phyloP scores from a whole-genome alignment of 2,113 vertebrate species.

The Tursiops truncatus region DNA sequence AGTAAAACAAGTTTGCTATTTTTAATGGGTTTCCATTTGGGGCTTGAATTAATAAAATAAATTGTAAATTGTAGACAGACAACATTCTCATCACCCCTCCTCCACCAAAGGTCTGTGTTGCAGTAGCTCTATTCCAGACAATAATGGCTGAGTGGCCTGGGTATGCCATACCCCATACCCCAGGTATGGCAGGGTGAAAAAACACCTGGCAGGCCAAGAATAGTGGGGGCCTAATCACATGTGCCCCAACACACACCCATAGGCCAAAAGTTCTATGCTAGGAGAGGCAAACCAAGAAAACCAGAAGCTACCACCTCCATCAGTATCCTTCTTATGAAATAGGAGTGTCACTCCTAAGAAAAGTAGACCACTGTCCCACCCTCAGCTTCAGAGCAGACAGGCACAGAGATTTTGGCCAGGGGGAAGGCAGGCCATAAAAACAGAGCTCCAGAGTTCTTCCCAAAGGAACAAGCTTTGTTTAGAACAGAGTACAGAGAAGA shows the following conservation, averaged over 20 bases:
- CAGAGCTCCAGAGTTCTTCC: background rate
- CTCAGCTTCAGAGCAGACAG: background rate
- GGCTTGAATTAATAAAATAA: background rate
- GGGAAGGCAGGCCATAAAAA: background rate
- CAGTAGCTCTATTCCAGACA: background rate
- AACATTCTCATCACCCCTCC: background rate
- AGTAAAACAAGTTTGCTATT: constrained; percentile 11
- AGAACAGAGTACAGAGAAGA: background rate
- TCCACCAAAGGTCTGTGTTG: no score
- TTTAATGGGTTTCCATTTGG: background rate
- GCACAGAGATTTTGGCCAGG: background rate
- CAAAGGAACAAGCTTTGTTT: background rate
- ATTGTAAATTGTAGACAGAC: background rate
- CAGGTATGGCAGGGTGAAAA: background rate
- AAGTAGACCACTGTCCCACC: background rate
- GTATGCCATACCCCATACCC: background rate
- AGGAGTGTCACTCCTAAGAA: background rate
- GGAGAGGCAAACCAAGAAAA: background rate
- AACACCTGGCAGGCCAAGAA: background rate
- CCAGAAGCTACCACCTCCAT: background rate
- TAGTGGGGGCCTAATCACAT: background rate
- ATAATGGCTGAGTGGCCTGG: background rate
- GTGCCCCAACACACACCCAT: background rate
- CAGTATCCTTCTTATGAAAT: background rate
- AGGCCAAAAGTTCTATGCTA: background rate